Percentiles rank a stretch among this genome's conserved stretches.
Evolutionary conservation across 2,797 vertebrate genomes (phyloP).

Genomic region (Sebastes matsubarae): DNA sequence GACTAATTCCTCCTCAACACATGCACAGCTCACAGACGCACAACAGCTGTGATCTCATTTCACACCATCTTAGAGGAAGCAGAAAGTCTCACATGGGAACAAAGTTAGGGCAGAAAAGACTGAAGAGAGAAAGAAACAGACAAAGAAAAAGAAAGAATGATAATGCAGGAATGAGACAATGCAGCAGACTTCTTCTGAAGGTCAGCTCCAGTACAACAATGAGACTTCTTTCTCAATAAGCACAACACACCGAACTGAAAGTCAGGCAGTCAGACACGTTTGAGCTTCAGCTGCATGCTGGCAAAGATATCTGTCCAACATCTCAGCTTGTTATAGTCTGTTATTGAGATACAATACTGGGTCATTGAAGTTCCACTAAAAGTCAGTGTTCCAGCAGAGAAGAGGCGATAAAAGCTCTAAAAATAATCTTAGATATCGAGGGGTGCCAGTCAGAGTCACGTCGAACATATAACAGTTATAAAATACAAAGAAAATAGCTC

Average conservation of each 20-base stretch:
- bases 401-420: no score
- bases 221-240: not conserved
- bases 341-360: not conserved
- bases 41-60: slow-evolving; percentile 43
- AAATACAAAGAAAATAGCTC: no score
- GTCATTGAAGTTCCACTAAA: not conserved
- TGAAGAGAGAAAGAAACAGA: not conserved
- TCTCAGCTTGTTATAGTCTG: not conserved
- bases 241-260: not conserved
- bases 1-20: slow-evolving; percentile 31
- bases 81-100: not conserved
- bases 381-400: not conserved
- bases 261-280: not conserved
- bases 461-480: no score
- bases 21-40: slow-evolving; percentile 19
- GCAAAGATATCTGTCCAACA: not conserved
- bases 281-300: not conserved
- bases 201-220: not conserved
- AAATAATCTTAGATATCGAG: no score
- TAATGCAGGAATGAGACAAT: not conserved
- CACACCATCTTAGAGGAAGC: slow-evolving; percentile 14
- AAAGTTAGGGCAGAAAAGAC: not conserved
- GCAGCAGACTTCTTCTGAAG: not conserved
- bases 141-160: not conserved
- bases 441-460: no score